Base-by-base conservation (phyloP, 1,140 invertebrate species). In the Meloidogyne chitwoodi region DNA sequence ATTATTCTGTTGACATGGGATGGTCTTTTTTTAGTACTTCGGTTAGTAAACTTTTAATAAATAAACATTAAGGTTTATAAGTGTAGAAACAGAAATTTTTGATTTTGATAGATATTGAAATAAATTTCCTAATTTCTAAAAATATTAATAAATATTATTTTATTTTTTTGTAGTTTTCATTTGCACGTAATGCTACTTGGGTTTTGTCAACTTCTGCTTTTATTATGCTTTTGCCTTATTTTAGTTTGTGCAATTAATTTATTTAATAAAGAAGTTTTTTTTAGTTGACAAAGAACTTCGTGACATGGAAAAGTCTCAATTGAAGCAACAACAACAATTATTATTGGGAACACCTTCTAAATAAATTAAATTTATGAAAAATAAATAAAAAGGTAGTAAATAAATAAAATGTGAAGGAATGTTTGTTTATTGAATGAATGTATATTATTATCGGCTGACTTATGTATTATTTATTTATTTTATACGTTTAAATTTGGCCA, bases 261-360 rank as follows among this genome's bases (percentile, higher is more conserved):
- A 56, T 5, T 56, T 56, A 56, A n/a, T n/a, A 22, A n/a, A 16
- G 4, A n/a, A 5, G 4, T 22, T n/a, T 56, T 56, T 16, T 48
- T 48, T n/a, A 56, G 80, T 86, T 61, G 85, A 87, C 69, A 84
- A 85, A 70, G 84, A 86, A 63, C 67, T 86, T 67, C 65, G 76
- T 41, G 85, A 86, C 67, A 38, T 84, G 56, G 83, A 84, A 48
- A 87, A 87, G 72, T 44, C 76, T 24, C 85, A 87, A 76, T 74
- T 85, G 19, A 79, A 79, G 29, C 84, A 85, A 75, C 84, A 86
- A 75, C 85, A 84, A 48, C 84, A 86, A 71, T 80, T 86, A 84
- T 85, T 86, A 14, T 81, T 86, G 16, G 84, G 84, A 24, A 38
- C 34, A 10, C 84, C 48, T 5, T 34, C 22, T 63, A 14, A 73